phyloP scores from a whole-genome alignment of 1,140 invertebrate species.

The Papilio aristodemus region DNA sequence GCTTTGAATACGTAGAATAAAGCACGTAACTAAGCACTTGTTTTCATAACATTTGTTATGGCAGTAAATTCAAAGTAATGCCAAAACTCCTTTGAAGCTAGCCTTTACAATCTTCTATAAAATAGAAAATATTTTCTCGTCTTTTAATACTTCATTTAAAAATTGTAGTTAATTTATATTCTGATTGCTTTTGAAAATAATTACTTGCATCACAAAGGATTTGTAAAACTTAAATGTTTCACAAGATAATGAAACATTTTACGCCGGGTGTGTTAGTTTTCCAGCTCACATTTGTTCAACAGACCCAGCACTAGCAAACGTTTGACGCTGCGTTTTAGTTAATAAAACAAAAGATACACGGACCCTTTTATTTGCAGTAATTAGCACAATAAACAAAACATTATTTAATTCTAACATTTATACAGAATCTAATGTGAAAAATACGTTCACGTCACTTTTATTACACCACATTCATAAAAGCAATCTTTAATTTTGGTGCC shows the following conservation, averaged over 20 bases:
- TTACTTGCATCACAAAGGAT: not conserved
- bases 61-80: not conserved
- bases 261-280: slow-evolving; percentile 8
- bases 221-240: not conserved
- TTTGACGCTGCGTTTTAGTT: not conserved
- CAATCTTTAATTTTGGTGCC: not conserved
- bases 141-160: too few relatives aligned
- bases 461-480: not conserved
- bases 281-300: not conserved
- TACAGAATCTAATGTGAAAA: not conserved
- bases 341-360: slow-evolving; percentile 2
- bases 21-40: slow-evolving; percentile 8
- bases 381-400: not conserved
- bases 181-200: too few relatives aligned
- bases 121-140: not conserved
- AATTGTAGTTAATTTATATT: too few relatives aligned
- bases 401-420: not conserved
- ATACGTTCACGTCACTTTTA: not conserved
- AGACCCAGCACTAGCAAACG: not conserved
- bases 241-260: not conserved
- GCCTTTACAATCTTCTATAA: not conserved
- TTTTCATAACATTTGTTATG: not conserved
- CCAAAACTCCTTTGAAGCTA: not conserved
- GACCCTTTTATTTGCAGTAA: not conserved
- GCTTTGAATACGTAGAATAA: not conserved